Evolutionary conservation across 2,113 vertebrate species (phyloP).

Genomic region (Anolis carolinensis): DNA sequence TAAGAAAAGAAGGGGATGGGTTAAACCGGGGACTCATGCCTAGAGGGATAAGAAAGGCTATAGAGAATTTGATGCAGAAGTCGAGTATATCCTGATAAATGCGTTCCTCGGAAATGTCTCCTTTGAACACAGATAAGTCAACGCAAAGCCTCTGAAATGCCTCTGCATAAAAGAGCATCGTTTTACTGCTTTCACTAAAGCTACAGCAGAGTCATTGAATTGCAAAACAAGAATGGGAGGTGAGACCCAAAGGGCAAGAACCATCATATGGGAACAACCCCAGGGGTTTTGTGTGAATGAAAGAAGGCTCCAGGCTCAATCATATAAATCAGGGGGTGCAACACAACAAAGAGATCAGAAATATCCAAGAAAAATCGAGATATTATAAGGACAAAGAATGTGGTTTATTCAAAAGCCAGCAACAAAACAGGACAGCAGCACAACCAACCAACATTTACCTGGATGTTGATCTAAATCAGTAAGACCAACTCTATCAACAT

Average conservation of each 20-base stretch:
- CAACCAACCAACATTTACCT: not conserved
- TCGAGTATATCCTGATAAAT: not conserved
- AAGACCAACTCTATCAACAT: too few species aligned
- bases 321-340: not conserved
- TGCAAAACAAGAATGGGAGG: not conserved
- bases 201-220: not conserved
- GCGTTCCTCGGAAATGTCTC: not conserved
- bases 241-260: not conserved
- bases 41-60: not conserved
- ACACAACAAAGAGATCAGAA: not conserved
- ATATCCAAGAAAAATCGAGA: not conserved
- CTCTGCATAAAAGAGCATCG: not conserved
- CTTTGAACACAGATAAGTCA: not conserved
- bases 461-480: not conserved
- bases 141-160: not conserved
- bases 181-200: not conserved
- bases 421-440: not conserved
- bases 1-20: not conserved
- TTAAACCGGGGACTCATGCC: not conserved
- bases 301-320: not conserved
- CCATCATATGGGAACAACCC: not conserved
- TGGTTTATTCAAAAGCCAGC: not conserved
- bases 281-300: not conserved
- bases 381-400: not conserved
- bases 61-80: not conserved